Evolutionary conservation across 2,888 invertebrate species (phyloP).

Genomic region (Drosophila emarginata): DNA sequence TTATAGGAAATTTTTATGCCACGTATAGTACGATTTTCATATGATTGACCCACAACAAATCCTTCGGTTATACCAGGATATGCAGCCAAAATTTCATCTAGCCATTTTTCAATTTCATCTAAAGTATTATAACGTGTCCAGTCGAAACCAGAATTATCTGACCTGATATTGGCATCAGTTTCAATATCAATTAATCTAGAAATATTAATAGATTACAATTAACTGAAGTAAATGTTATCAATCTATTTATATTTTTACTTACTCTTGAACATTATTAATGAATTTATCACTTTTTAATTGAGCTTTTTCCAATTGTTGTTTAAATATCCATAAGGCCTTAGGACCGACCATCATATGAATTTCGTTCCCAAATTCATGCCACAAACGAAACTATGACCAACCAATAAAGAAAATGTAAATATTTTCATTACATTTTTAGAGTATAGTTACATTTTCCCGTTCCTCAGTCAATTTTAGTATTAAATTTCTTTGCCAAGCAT

Average conservation of each 20-base stretch:
- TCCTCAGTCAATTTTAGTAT: background rate
- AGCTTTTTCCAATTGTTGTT: background rate
- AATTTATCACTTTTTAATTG: background rate
- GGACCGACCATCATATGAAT: conserved; percentile 6
- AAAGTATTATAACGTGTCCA: conserved; percentile 85
- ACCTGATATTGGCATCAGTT: background rate
- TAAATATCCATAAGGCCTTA: background rate
- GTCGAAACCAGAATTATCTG: conserved; percentile 76
- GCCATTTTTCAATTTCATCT: conserved; percentile 85
- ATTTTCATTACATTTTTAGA: no score
- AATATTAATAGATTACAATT: background rate
- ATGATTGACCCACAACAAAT: conserved; percentile 84
- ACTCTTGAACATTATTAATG: conserved; percentile 8
- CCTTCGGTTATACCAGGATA: conserved; percentile 83
- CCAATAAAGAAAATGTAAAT: background rate
- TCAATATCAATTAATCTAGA: background rate
- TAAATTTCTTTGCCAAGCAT: background rate
- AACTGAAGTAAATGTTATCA: background rate
- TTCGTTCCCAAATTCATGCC: conserved; percentile 1
- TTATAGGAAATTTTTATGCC: conserved; percentile 83
- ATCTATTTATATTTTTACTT: background rate
- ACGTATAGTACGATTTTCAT: conserved; percentile 84
- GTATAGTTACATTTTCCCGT: background rate
- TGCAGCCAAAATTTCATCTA: conserved; percentile 82
- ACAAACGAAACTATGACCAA: background rate